Evolutionary conservation across 2,888 invertebrate species (phyloP).

Genomic region (Rotaria sp.): DNA sequence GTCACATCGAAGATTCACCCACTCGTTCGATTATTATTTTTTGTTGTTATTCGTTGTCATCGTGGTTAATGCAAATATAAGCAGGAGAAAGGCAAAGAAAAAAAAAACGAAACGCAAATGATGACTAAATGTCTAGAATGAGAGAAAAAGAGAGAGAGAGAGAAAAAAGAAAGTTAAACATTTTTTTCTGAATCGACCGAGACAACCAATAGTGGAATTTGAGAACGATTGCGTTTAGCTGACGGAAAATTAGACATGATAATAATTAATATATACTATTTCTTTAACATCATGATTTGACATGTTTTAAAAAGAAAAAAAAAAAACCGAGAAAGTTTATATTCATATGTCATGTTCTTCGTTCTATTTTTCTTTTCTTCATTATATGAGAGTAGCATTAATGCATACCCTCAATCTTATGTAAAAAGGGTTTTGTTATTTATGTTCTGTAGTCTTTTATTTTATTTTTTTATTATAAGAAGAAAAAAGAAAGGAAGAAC

Average conservation of each 20-base stretch:
- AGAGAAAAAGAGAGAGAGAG: not conserved
- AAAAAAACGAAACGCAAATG: not conserved
- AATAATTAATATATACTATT: not conserved
- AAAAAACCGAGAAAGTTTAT: not conserved
- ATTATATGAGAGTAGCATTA: too few relatives aligned
- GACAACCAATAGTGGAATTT: not conserved
- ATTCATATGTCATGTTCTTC: not conserved
- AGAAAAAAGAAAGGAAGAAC: not conserved
- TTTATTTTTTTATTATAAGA: not conserved
- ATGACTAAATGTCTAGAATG: not conserved
- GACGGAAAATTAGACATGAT: not conserved
- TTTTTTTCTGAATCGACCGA: not conserved
- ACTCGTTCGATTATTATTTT: not conserved
- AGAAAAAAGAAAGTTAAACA: not conserved
- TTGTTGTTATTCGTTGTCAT: slow-evolving; percentile 1
- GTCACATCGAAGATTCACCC: not conserved
- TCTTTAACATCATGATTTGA: not conserved
- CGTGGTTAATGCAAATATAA: slow-evolving; percentile 18
- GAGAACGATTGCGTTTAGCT: not conserved
- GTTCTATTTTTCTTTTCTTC: not conserved
- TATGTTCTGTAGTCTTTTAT: not conserved
- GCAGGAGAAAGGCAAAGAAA: not conserved
- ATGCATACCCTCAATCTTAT: not conserved
- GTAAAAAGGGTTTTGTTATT: not conserved
- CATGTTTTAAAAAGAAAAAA: not conserved